Evolutionary conservation across 2,113 vertebrate species (phyloP).

Genomic region (Brachyhypopomus occidentalis): DNA sequence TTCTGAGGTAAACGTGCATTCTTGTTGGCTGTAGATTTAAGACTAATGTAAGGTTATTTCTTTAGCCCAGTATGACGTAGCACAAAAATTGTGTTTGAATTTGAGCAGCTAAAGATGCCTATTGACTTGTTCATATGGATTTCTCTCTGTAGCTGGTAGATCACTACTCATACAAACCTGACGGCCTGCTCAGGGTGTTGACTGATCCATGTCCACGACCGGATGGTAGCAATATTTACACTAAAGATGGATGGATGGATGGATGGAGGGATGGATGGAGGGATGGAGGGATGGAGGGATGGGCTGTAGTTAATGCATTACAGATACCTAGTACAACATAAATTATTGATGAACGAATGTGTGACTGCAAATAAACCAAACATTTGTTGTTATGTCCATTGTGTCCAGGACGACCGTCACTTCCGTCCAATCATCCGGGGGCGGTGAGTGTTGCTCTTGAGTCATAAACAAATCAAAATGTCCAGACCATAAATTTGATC

Average conservation of each 20-base stretch:
- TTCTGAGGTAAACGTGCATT: too few species aligned
- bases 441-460: constrained; percentile 58
- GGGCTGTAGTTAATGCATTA: too few species aligned
- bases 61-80: too few species aligned
- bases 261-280: neutral
- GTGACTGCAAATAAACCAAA: neutral
- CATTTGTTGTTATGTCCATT: neutral
- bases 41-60: too few species aligned
- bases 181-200: constrained; percentile 87
- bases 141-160: constrained; percentile 83
- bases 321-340: neutral
- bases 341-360: neutral
- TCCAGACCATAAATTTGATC: neutral
- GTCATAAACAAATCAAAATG: neutral
- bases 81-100: too few species aligned
- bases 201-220: constrained; percentile 76
- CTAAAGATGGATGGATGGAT: neutral
- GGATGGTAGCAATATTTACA: constrained; percentile 52
- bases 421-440: constrained; percentile 62
- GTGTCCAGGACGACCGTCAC: constrained; percentile 47
- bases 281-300: neutral
- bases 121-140: neutral
- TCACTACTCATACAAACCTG: constrained; percentile 96
- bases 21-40: too few species aligned
- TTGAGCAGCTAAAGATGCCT: neutral